These are phyloP conservation scores for Enteromius treurensis DNA, from an alignment of 2,797 vertebrate genomes.

Conservation along the genomic window DNA sequence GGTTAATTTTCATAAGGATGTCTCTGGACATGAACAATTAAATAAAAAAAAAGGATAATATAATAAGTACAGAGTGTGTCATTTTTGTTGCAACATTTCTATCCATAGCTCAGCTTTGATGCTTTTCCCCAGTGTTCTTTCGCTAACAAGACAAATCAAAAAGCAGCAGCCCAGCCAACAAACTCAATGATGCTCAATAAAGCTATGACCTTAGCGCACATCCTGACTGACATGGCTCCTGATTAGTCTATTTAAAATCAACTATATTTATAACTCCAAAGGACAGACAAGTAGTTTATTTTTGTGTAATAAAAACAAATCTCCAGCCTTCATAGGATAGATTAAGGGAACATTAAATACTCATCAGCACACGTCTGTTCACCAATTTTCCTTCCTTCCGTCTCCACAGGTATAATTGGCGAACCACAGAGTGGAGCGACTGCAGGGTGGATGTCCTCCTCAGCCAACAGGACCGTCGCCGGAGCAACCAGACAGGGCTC, in stretches of 20 bases:
- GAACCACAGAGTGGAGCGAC: slow-evolving; percentile 90
- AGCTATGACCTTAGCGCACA: slow-evolving; percentile 4
- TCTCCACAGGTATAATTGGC: slow-evolving; percentile 87
- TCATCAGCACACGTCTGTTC: slow-evolving; percentile 8
- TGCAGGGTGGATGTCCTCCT: slow-evolving; percentile 91
- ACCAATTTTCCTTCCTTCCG: background rate
- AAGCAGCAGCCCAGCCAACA: slow-evolving; percentile 22
- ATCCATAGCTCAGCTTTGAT: slow-evolving; percentile 7
- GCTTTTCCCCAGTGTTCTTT: slow-evolving; percentile 20
- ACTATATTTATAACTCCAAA: slow-evolving; percentile 31
- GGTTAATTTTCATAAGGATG: background rate
- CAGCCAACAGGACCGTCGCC: slow-evolving; percentile 93
- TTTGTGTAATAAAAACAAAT: background rate
- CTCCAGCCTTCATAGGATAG: slow-evolving; percentile 9
- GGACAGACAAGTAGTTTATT: slow-evolving; percentile 22
- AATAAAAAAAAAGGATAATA: background rate
- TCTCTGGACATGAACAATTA: background rate
- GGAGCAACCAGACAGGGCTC: slow-evolving; percentile 90
- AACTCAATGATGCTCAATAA: slow-evolving; percentile 34
- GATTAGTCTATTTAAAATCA: slow-evolving; percentile 31
- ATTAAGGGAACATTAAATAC: slow-evolving; percentile 18
- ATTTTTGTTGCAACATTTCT: slow-evolving; percentile 1
- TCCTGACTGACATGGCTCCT: background rate
- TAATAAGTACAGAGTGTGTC: background rate
- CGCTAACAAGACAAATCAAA: slow-evolving; percentile 45